A percentile compares a stretch with the other conserved stretches of the same genome.
Evolutionary conservation across 2,888 invertebrate species (phyloP).

Genomic region (Cyrtodaria siliqua): DNA sequence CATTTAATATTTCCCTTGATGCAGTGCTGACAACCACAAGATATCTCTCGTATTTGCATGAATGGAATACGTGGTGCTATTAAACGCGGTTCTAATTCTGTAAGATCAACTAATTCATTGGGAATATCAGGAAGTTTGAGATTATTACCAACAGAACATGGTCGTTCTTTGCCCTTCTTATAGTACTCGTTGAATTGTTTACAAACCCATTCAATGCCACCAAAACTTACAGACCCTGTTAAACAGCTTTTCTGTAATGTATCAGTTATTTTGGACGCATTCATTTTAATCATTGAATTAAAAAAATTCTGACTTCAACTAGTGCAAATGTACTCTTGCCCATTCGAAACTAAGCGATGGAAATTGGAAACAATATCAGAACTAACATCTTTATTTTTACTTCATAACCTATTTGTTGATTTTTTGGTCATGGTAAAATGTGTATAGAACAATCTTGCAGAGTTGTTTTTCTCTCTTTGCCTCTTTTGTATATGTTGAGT

Average conservation of each 20-base stretch:
- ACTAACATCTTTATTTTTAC: too few relatives aligned
- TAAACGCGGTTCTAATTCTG: slow-evolving; percentile 80
- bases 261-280: background rate
- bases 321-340: slow-evolving; percentile 26
- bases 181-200: slow-evolving; percentile 20
- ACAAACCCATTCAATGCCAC: slow-evolving; percentile 32
- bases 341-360: slow-evolving; percentile 2
- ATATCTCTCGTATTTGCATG: slow-evolving; percentile 82
- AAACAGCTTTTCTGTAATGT: background rate
- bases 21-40: slow-evolving; percentile 62
- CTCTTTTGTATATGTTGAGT: too few relatives aligned
- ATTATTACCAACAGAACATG: slow-evolving; percentile 38
- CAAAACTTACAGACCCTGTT: background rate
- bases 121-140: slow-evolving; percentile 35
- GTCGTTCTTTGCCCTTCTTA: slow-evolving; percentile 32
- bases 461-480: too few relatives aligned
- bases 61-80: slow-evolving; percentile 81
- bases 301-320: slow-evolving; percentile 29
- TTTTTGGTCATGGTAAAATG: too few relatives aligned
- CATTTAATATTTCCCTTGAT: slow-evolving; percentile 74
- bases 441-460: too few relatives aligned
- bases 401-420: too few relatives aligned
- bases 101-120: slow-evolving; percentile 29
- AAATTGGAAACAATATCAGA: slow-evolving; percentile 17
- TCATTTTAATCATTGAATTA: slow-evolving; percentile 12